These are phyloP conservation scores for Aquatica leii DNA, from an alignment of 2,888 invertebrate genomes.

Conservation along the genomic window DNA sequence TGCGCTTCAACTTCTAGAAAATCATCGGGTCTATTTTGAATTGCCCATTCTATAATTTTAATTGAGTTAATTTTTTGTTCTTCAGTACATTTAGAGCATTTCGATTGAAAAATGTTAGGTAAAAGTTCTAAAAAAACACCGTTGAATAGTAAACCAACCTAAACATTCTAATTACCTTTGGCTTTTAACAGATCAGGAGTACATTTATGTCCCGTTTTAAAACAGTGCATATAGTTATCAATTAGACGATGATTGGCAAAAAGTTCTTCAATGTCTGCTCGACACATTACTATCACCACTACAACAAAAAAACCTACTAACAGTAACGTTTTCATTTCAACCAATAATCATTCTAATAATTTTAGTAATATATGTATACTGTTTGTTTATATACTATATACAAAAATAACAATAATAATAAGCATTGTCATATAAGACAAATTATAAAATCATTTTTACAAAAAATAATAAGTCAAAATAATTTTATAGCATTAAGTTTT, in stretches of 20 bases:
- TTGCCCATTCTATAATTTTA: conserved; percentile 71
- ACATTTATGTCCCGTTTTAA: conserved; percentile 71
- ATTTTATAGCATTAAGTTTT: too few relatives aligned
- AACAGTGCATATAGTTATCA: conserved; percentile 56
- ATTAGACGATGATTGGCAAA: conserved; percentile 71
- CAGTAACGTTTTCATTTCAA: too few relatives aligned
- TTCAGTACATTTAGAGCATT: conserved; percentile 74
- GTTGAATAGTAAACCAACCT: too few relatives aligned
- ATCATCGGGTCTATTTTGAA: conserved; percentile 69
- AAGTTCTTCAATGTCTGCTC: conserved; percentile 73
- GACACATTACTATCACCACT: neutral
- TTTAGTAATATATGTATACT: too few relatives aligned
- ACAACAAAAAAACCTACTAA: too few relatives aligned
- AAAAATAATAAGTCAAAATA: too few relatives aligned
- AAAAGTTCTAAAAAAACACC: conserved; percentile 66
- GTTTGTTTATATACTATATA: too few relatives aligned
- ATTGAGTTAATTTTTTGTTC: conserved; percentile 70
- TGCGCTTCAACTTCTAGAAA: conserved; percentile 73
- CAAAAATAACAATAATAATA: too few relatives aligned
- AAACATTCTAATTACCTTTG: too few relatives aligned
- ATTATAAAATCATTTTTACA: too few relatives aligned
- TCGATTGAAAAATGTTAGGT: conserved; percentile 74
- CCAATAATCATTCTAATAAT: too few relatives aligned
- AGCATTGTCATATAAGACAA: too few relatives aligned
- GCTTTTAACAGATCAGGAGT: conserved; percentile 74